Percentiles rank a stretch among this genome's conserved stretches.
phyloP scores from a whole-genome alignment of 2,113 vertebrate genomes.

The Equus przewalskii region DNA sequence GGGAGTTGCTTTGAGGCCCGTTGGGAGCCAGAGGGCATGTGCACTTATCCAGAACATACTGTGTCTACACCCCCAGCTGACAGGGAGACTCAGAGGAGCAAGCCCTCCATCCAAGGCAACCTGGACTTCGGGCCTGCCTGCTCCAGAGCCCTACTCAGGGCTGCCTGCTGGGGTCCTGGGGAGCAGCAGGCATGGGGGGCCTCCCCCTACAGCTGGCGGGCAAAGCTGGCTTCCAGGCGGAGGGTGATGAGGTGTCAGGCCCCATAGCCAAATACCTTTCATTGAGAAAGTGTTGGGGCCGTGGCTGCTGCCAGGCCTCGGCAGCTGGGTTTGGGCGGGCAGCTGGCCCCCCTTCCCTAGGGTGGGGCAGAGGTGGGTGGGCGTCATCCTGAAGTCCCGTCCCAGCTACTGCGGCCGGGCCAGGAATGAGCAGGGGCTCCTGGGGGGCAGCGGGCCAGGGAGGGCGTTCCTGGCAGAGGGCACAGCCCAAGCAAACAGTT shows the following conservation, averaged over 20 bases:
- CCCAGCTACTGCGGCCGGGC: not conserved
- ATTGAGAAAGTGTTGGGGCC: constrained; percentile 4
- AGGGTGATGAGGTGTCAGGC: constrained; percentile 71
- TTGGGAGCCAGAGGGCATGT: not conserved
- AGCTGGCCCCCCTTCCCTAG: not conserved
- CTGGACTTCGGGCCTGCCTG: not conserved
- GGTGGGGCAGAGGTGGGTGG: not conserved
- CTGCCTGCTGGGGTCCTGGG: not conserved
- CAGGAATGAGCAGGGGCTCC: not conserved
- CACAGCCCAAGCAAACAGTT: not conserved
- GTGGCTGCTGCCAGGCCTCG: not conserved
- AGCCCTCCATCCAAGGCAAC: not conserved
- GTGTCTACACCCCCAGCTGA: not conserved
- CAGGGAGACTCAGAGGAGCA: not conserved
- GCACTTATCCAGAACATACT: not conserved
- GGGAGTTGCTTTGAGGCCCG: not conserved
- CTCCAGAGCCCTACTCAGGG: not conserved
- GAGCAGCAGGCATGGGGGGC: not conserved
- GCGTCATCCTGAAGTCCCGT: not conserved
- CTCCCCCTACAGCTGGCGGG: not conserved
- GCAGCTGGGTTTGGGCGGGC: not conserved
- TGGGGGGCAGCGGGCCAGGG: not conserved
- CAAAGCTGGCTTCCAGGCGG: not conserved
- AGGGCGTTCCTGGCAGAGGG: not conserved
- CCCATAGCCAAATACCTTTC: constrained; percentile 61